Base-by-base conservation (phyloP, 2,113 vertebrate genomes). In the Raphicerus campestris region DNA sequence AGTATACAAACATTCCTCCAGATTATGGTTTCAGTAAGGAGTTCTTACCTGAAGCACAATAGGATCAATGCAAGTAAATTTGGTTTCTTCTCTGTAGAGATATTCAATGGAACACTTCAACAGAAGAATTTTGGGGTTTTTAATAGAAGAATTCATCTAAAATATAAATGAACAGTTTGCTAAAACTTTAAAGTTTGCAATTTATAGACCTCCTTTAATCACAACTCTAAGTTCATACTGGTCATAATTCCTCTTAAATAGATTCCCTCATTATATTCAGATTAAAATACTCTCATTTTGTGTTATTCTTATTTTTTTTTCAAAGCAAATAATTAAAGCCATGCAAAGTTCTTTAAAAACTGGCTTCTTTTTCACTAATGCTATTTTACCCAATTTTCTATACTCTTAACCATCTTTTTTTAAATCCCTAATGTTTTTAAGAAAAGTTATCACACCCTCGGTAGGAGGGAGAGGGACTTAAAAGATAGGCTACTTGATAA, bases 61-160 rank as follows among this genome's bases (percentile, higher is more conserved):
- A 92, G 99, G 99, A 87, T 99, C 99, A 89, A 99, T 99, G 98
- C 99, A 99, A 84, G 99, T 99, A 97, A 99, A 99, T 96, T 99
- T 99, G 13, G 99, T 99, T 98, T 99, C 99, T 97, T 99, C 99
- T 98, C 99, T 98, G 98, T 99, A 99, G 51, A 99, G 99, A 97
- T 99, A 99, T 97, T 99, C 99, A 91, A 99, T 99, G 56, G 99
- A 99, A 97, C 99, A 99, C 97, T 99, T 99, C 97, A 99, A 98
- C 78, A 99, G 98, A 98, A 99, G 99, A 95, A 99, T 99, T 98
- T 99, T 99, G 61, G 99, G 99, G 97, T 99, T 99, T 98, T 99
- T 99, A 98, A 99, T 99, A 97, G 99, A 99, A 10, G 99, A 98
- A 97, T 99, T 99, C 99, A 99, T 99, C 99, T 99, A 97, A 35